Percentiles rank a stretch among this genome's conserved stretches.
These are phyloP conservation scores for Festucalex cinctus DNA, from an alignment of 2,113 vertebrate genomes.

Conservation along the genomic window DNA sequence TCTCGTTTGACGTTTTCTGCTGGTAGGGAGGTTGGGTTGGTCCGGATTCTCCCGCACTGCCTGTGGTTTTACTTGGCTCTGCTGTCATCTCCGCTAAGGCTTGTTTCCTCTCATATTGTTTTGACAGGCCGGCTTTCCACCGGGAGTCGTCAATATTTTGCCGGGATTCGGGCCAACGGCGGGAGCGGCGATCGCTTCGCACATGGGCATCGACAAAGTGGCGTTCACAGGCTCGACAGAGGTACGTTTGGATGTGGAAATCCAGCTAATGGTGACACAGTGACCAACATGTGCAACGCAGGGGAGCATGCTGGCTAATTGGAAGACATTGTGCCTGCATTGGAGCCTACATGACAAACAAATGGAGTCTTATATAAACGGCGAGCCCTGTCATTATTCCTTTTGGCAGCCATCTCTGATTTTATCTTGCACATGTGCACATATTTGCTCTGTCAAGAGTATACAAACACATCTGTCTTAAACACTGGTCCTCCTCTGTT, in stretches of 20 bases:
- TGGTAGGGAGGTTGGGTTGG: conserved; percentile 65
- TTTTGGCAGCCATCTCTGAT: conserved; percentile 43
- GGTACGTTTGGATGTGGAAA: conserved; percentile 71
- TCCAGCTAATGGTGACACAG: conserved; percentile 40
- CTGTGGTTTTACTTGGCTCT: conserved; percentile 65
- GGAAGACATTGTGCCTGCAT: conserved; percentile 36
- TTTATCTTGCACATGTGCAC: conserved; percentile 50
- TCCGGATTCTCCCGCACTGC: conserved; percentile 63
- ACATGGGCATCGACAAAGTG: conserved; percentile 96
- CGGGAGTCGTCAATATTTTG: conserved; percentile 98
- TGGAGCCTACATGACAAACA: conserved; percentile 61
- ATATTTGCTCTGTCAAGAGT: conserved; percentile 36
- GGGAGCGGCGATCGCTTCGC: conserved; percentile 90
- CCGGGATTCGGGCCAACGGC: conserved; percentile 94
- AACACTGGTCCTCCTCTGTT: conserved; percentile 25
- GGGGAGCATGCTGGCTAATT: conserved; percentile 34
- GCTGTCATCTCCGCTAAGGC: conserved; percentile 69
- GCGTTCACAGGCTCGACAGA: conserved; percentile 96
- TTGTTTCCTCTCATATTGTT: conserved; percentile 78
- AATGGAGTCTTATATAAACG: conserved; percentile 38
- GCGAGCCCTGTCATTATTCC: conserved; percentile 59
- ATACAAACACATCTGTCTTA: conserved; percentile 39
- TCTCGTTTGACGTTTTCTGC: conserved; percentile 61
- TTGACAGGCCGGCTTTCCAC: conserved; percentile 96
- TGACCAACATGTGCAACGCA: conserved; percentile 59